Conservation (phyloP, 2,113 vertebrate genomes). For the Andinoacara biseriatus region DNA sequence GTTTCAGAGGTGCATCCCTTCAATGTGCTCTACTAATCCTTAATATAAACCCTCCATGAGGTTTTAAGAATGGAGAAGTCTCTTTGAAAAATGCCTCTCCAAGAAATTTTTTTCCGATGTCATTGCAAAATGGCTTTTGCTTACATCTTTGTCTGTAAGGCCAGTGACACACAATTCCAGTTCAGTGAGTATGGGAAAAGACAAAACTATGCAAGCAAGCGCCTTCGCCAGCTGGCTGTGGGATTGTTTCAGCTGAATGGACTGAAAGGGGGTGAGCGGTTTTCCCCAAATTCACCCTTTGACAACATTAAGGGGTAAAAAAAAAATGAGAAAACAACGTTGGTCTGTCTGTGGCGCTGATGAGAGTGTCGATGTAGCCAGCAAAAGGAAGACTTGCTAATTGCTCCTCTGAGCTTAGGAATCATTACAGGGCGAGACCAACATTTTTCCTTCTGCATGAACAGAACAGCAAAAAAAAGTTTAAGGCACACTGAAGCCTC, state of each 20-base stretch:
- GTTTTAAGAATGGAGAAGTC: conserved; percentile 16
- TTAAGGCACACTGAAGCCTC: background rate
- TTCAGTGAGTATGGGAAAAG: conserved; percentile 36
- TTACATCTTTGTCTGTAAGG: conserved; percentile 4
- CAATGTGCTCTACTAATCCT: background rate
- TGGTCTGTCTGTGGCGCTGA: conserved; percentile 21
- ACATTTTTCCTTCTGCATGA: conserved; percentile 6
- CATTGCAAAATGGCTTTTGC: background rate
- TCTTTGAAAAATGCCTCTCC: background rate
- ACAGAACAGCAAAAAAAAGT: background rate
- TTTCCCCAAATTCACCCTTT: conserved; percentile 59
- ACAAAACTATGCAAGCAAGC: conserved; percentile 34
- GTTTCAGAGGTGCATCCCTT: background rate
- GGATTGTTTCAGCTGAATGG: conserved; percentile 37
- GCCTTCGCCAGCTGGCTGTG: conserved; percentile 56
- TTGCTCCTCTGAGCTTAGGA: conserved; percentile 48
- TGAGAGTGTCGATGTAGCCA: conserved; percentile 37
- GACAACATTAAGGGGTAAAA: conserved; percentile 29
- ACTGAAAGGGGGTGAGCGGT: conserved; percentile 4
- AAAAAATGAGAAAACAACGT: conserved; percentile 48
- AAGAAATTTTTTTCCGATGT: background rate
- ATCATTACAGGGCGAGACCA: conserved; percentile 21
- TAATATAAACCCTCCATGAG: background rate
- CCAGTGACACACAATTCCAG: conserved; percentile 23
- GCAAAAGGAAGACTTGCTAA: conserved; percentile 48